Conservation (phyloP, 37 sponge, comb jelly and placozoan species). For the Oopsacas minuta region DNA sequence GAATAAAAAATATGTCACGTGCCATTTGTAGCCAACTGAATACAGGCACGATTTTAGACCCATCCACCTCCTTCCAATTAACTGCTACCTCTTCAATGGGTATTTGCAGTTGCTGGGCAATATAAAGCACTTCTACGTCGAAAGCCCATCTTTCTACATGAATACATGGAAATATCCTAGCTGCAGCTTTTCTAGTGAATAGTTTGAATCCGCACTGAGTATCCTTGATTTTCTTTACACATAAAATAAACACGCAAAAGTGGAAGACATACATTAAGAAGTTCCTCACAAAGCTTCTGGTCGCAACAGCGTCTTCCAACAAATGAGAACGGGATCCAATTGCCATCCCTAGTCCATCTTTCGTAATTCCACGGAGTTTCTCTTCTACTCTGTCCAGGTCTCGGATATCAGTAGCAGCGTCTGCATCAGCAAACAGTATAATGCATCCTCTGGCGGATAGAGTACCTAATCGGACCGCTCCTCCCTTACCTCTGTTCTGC, state of each 20-base stretch:
- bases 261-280: constrained; percentile 92
- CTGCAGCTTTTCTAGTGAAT: constrained; percentile 65
- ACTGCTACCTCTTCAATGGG: constrained; percentile 87
- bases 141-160: constrained; percentile 99
- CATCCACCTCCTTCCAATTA: constrained; percentile 97
- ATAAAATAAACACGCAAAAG: constrained; percentile 65
- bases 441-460: constrained; percentile 73
- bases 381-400: constrained; percentile 67
- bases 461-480: constrained; percentile 92
- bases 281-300: constrained; percentile 81
- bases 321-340: constrained; percentile 96
- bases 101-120: constrained; percentile 68
- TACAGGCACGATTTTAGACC: constrained; percentile 84
- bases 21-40: constrained; percentile 96
- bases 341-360: constrained; percentile 26
- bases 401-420: constrained; percentile 77
- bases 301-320: constrained; percentile 81
- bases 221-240: constrained; percentile 79
- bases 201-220: constrained; percentile 99
- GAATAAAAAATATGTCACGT: constrained; percentile 70
- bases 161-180: constrained; percentile 42
- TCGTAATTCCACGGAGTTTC: constrained; percentile 31
- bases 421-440: constrained; percentile 85
- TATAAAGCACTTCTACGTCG: constrained; percentile 91
- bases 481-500: constrained; percentile 91